phyloP scores from a whole-genome alignment of 2,888 invertebrate genomes.

The Drosophila koepferae region DNA sequence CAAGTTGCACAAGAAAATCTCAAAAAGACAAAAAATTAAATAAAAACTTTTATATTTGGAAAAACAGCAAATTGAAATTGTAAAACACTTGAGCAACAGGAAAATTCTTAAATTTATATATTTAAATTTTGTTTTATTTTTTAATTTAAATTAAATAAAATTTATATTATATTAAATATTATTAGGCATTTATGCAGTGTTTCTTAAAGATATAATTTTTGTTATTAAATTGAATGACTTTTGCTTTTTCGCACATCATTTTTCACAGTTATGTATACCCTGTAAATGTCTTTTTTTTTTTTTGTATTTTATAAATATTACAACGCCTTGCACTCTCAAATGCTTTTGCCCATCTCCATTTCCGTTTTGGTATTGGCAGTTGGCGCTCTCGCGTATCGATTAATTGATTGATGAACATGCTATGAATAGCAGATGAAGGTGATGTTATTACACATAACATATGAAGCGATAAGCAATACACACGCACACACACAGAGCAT shows the following conservation, averaged over 20 bases:
- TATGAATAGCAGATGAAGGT: conserved; percentile 77
- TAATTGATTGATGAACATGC: conserved; percentile 79
- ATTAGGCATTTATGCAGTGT: not conserved
- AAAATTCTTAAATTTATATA: not conserved
- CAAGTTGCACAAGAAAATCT: conserved; percentile 17
- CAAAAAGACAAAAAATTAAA: not conserved
- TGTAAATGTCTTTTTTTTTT: not conserved
- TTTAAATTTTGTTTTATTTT: not conserved
- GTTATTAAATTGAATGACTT: not conserved
- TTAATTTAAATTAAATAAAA: no score
- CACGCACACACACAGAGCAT: conserved; percentile 2
- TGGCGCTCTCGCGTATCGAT: conserved; percentile 65
- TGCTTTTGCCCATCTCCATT: conserved; percentile 13
- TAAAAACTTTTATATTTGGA: not conserved
- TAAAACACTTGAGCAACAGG: conserved; percentile 8
- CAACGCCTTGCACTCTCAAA: conserved; percentile 17
- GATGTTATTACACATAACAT: conserved; percentile 67
- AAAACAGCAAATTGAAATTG: conserved; percentile 8
- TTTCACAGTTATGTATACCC: conserved; percentile 28
- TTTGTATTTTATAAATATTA: conserved; percentile 43
- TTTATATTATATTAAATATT: not conserved
- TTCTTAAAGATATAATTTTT: not conserved
- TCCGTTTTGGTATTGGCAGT: conserved; percentile 33
- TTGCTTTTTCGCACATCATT: conserved; percentile 13
- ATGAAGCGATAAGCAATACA: conserved; percentile 59